Evolutionary conservation across 2,113 vertebrate species (phyloP).

Genomic region (Corydoras maculifer): DNA sequence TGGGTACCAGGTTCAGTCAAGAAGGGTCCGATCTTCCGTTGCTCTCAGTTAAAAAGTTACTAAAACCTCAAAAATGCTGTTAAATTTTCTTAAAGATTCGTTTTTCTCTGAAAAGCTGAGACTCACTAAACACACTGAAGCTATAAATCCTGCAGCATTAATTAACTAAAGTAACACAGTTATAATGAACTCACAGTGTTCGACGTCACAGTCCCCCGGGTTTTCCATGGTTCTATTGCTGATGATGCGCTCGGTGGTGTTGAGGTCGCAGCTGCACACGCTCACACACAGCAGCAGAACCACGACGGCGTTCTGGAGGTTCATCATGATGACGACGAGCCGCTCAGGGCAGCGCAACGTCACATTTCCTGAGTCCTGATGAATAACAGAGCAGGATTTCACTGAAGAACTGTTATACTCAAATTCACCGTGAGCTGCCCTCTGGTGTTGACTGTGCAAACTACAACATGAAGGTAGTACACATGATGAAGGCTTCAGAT

Average conservation of each 20-base stretch:
- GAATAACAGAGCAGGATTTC: neutral
- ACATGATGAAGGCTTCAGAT: no score
- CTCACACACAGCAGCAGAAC: slow-evolving; percentile 2
- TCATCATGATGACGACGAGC: slow-evolving; percentile 25
- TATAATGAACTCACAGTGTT: slow-evolving; percentile 22
- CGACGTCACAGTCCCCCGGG: rapidly evolving
- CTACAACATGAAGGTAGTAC: no score
- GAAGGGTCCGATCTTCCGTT: no score
- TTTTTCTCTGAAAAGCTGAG: no score
- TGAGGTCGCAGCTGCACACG: neutral
- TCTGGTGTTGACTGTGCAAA: no score
- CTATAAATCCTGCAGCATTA: neutral
- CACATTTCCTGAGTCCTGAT: slow-evolving; percentile 33
- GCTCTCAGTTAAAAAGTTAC: no score
- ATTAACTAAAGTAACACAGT: neutral
- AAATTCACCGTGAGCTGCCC: no score
- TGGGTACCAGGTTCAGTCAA: no score
- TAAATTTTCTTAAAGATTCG: no score
- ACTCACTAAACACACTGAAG: no score
- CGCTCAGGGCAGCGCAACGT: slow-evolving; percentile 14
- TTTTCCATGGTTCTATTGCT: rapidly evolving
- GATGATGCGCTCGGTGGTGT: neutral
- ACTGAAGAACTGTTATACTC: neutral
- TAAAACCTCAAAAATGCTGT: no score
- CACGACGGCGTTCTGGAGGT: slow-evolving; percentile 17